Evolutionary conservation across 2,113 vertebrate genomes (phyloP), one percentile per base, ranked within the genome.

Genomic region (Muntiacus reevesi): DNA sequence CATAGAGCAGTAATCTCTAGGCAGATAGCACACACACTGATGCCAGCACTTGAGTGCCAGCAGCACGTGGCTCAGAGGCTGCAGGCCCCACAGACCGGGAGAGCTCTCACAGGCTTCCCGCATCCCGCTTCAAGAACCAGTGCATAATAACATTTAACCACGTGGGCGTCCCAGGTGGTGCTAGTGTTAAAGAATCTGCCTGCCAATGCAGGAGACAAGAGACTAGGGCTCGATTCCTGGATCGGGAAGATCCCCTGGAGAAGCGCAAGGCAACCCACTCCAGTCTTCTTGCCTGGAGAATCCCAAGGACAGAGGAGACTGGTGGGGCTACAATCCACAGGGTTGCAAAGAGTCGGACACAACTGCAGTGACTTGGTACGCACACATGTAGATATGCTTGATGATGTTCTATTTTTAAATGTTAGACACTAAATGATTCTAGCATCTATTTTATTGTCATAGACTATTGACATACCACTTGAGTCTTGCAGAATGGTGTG

Each of bases 21-120:
- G 15, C 33, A 83, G 67, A 74, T 0, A 27, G 62, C 17, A 14
- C 43, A 59, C 5, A 12, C 0, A 12, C 23, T 11, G 28, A 62
- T 0, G 2, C 84, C 7, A 12, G 43, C 76, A 0, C 2, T 6
- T 45, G 64, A 40, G 8, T 1, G 57, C 15, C 17, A 1, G 43
- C 33, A 43, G 85, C 7, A 1, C 1, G 0, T 0, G 17, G 78
- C 43, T 5, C 30, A 7, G 11, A 5, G 86, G 87, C 21, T 9
- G 5, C 28, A 10, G 0, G 5, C 82, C 64, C 62, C 50, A 47
- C 4, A 47, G 50, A 5, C 23, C 28, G 17, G n/a, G 52, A n/a
- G 47, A 52, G 8, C 52, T 30, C 52, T 16, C 28, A 3, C 3
- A 67, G 82, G 6, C 54, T 21, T 30, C 30, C 30, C 3, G 28